Evolutionary conservation across 2,888 invertebrate genomes (phyloP).

Genomic region (Aplocera efformata): DNA sequence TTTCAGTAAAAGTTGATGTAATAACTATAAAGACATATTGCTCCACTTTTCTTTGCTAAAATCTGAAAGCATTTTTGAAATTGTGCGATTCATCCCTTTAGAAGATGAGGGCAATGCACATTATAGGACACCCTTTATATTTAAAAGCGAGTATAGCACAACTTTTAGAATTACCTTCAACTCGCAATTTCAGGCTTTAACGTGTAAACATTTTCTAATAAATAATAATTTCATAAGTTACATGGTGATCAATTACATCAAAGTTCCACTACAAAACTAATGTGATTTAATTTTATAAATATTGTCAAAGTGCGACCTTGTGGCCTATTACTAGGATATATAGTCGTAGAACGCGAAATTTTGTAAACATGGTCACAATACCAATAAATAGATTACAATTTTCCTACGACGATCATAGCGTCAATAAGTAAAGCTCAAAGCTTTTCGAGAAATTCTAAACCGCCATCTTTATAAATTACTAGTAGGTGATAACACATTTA

Average conservation of each 20-base stretch:
- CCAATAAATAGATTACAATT: not conserved
- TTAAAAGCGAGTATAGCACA: slow-evolving; percentile 8
- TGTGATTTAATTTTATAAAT: slow-evolving; percentile 22
- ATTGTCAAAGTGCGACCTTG: slow-evolving; percentile 24
- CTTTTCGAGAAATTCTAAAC: not conserved
- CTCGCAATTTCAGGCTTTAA: slow-evolving; percentile 2
- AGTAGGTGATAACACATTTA: too few species aligned
- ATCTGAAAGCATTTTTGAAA: too few species aligned
- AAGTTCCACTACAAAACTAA: slow-evolving; percentile 11
- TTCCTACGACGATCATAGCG: too few species aligned
- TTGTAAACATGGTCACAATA: not conserved
- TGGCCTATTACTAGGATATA: slow-evolving; percentile 18
- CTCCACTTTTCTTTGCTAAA: too few species aligned
- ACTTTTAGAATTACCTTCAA: slow-evolving; percentile 1
- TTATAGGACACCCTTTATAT: not conserved
- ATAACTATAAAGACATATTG: too few species aligned
- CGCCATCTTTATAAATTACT: not conserved
- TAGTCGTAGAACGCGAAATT: slow-evolving; percentile 1
- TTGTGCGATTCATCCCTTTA: too few species aligned
- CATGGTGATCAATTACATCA: slow-evolving; percentile 8
- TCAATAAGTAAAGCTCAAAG: slow-evolving; percentile 1
- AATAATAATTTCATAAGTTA: slow-evolving; percentile 13
- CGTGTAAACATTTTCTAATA: slow-evolving; percentile 5
- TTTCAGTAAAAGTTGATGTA: too few species aligned
- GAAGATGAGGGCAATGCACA: too few species aligned